A percentile compares a stretch with the other conserved stretches of the same genome.
phyloP scores from a whole-genome alignment of 2,888 invertebrate genomes.

The Drosophila testacea region DNA sequence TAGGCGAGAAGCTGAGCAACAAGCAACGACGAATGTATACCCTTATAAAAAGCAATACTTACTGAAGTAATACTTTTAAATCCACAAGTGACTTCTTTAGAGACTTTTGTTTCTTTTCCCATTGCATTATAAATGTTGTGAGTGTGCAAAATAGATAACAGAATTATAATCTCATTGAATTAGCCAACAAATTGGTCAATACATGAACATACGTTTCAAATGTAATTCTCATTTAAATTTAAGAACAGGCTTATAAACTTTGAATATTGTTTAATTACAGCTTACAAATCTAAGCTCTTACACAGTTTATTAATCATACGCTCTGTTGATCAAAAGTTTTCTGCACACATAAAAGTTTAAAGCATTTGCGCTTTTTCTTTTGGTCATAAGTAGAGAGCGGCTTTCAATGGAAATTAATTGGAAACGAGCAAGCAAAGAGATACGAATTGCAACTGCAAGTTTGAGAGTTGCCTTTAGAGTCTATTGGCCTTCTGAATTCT shows the following conservation, averaged over 20 bases:
- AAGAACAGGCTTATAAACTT: not conserved
- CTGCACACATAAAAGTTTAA: not conserved
- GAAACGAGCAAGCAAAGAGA: slow-evolving; percentile 16
- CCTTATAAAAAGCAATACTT: not conserved
- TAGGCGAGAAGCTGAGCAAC: not conserved
- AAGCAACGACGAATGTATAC: slow-evolving; percentile 3
- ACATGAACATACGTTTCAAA: not conserved
- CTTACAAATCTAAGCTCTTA: slow-evolving; percentile 3
- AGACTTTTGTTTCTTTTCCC: not conserved
- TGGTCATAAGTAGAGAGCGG: not conserved
- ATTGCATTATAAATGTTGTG: not conserved
- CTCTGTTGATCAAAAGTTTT: slow-evolving; percentile 12
- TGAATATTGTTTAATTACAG: slow-evolving; percentile 10
- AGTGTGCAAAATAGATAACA: slow-evolving; percentile 22
- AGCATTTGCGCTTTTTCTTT: not conserved
- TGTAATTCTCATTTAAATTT: slow-evolving; percentile 15
- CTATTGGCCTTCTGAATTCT: not conserved
- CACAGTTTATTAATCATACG: slow-evolving; percentile 42
- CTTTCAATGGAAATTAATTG: slow-evolving; percentile 40
- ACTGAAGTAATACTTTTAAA: not conserved
- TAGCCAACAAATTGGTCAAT: not conserved
- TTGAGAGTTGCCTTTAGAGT: not conserved
- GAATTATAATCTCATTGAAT: slow-evolving; percentile 7
- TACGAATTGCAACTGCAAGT: slow-evolving; percentile 5
- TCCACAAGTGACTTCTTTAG: not conserved